Base-by-base conservation (phyloP, 92 coral and sea anemone species). In the Palythoa heliodiscus region DNA sequence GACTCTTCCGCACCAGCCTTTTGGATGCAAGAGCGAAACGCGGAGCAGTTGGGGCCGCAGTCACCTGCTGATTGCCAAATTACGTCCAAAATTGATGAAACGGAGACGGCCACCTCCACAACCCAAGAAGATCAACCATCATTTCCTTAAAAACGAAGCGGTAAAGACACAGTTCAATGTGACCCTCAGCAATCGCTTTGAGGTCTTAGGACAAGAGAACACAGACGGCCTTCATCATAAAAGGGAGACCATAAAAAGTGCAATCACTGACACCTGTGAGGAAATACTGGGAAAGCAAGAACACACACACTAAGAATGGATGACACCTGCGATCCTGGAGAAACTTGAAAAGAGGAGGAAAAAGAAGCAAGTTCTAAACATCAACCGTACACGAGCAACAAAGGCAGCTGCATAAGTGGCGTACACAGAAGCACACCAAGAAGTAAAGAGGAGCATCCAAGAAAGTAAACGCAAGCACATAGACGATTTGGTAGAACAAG, bases 401-500 rank as follows among this genome's bases (percentile, higher is more conserved):
- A 67, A 67, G 22, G 71, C 35, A 67, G 71, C 71, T 67, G 37
- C 71, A 67, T 35, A 67, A 67, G 71, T 67, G 71, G 71, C 37
- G 39, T 67, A 67, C 71, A 67, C 71, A 67, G 71, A 29, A 29
- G 35, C 35, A 29, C 35, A 29, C 35, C 35, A 29, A 29, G 35
- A 29, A 29, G 35, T 29, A 0, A 29, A 29, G 35, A 29, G 35
- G 35, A 29, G 35, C 35, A 29, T 29, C 35, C 35, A 29, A 29
- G 35, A 29, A 1, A 29, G 1, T 1, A 29, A 29, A 29, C 35
- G 35, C 35, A 29, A 29, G 35, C 1, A 29, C 35, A 29, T 29
- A 29, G 35, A 29, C 35, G 35, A 29, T 29, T 29, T 61, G 20
- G n/a, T 24, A 64, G 24, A 19, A 64, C 11, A 19, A 20, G 70